These are phyloP conservation scores for Campoletis raptor DNA, from an alignment of 2,888 invertebrate genomes.

Conservation along the genomic window DNA sequence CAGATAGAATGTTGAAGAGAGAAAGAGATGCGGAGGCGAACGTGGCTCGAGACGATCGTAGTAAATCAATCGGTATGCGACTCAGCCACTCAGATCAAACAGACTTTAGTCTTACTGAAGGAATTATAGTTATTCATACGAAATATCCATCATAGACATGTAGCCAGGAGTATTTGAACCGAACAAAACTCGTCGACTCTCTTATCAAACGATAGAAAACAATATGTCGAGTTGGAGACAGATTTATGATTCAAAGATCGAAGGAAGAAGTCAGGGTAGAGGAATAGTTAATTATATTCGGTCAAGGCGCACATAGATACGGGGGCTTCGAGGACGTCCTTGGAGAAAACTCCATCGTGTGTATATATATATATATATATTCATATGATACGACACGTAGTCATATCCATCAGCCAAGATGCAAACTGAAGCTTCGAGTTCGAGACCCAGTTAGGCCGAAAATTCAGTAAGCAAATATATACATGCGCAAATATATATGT, in stretches of 20 bases:
- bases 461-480: constrained; percentile 58
- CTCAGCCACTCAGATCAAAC: constrained; percentile 65
- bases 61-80: constrained; percentile 73
- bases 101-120: constrained; percentile 54
- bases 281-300: constrained; percentile 37
- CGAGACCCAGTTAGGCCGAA: constrained; percentile 58
- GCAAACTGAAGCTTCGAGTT: constrained; percentile 34
- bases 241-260: constrained; percentile 52
- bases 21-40: constrained; percentile 19
- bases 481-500: constrained; percentile 6
- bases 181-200: constrained; percentile 22
- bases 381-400: constrained; percentile 18
- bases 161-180: constrained; percentile 32
- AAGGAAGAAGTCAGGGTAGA: constrained; percentile 13
- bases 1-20: constrained; percentile 53
- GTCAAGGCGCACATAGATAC: constrained; percentile 32
- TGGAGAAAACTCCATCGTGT: constrained; percentile 17
- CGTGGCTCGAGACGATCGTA: constrained; percentile 55
- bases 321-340: constrained; percentile 19
- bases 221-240: not conserved
- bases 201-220: constrained; percentile 38
- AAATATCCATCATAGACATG: constrained; percentile 43
- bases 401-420: constrained; percentile 43
- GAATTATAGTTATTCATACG: constrained; percentile 50
- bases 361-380: not conserved